phyloP scores from a whole-genome alignment of 2,888 invertebrate genomes.

The Busseola fusca region DNA sequence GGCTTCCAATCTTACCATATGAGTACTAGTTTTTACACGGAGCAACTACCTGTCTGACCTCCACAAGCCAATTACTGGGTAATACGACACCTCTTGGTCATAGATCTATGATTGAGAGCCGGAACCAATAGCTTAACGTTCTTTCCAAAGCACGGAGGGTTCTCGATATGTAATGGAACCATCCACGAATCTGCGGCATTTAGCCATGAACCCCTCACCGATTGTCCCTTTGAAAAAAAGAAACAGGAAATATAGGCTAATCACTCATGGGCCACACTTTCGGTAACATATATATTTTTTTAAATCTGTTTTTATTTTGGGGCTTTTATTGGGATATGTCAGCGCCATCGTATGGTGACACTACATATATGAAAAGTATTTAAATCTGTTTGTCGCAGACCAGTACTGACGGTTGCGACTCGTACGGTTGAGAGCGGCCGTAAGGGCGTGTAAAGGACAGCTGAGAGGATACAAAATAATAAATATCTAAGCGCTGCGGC shows the following conservation, averaged over 20 bases:
- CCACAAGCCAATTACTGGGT: too few species aligned
- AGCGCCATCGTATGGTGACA: too few species aligned
- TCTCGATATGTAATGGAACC: neutral
- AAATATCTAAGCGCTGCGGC: conserved; percentile 48
- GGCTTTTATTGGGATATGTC: too few species aligned
- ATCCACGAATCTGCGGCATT: neutral
- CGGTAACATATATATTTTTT: neutral
- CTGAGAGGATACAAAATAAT: conserved; percentile 49
- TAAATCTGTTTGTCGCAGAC: neutral
- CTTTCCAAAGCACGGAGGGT: neutral
- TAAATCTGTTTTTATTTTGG: too few species aligned
- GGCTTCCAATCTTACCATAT: neutral
- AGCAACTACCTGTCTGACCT: too few species aligned
- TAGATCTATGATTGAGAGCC: neutral
- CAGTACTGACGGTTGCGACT: neutral
- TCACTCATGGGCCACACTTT: neutral
- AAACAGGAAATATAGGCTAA: neutral
- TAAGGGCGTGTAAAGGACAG: conserved; percentile 42
- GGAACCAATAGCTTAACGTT: neutral
- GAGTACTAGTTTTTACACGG: neutral
- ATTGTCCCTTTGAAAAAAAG: conserved; percentile 6
- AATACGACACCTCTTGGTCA: too few species aligned
- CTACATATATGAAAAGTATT: neutral
- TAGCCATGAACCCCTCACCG: neutral
- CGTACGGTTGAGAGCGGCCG: neutral